Base-by-base conservation (phyloP, 2,888 invertebrate genomes). In the Drosophila melanocephala region DNA sequence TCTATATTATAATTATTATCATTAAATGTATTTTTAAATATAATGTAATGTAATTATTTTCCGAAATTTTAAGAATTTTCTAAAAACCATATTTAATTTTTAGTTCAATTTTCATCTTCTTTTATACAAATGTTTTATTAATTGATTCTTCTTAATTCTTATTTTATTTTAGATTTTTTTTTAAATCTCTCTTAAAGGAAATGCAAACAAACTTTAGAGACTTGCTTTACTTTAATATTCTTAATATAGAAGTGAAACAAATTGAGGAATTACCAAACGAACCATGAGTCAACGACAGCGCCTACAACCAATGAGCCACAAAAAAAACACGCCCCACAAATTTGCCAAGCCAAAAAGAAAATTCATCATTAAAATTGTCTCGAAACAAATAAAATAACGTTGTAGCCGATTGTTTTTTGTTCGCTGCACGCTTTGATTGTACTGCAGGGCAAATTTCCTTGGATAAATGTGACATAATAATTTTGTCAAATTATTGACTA, bases 401-500 rank as follows among this genome's bases (percentile, higher is more conserved):
- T 62, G 22, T 42, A 33, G 68, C 28, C 51, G 56, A 63, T 76
- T 76, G n/a, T 72, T 67, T 26, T 32, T 56, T 70, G 64, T 78
- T 83, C 57, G 32, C 53, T 73, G 51, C 76, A 78, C 75, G 75
- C 66, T 67, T 75, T 61, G 63, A 72, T 86, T 74, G 63, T 66
- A 47, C 26, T 60, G 64, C 52, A 77, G 72, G 75, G 73, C 19
- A 47, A 66, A 78, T 73, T 70, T 73, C 0, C 47, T 50, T 44
- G 42, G 22, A 53, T 37, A 66, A 66, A 62, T 68, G 67, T 35
- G 30, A 66, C 37, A 14, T 63, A 2, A 47, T 61, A 72, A 86
- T 78, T 83, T 59, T 7, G 3, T 51, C 44, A n/a, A 66, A 72
- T 64, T 73, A 67, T 68, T 69, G 19, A 7, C 28, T 35, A n/a